A percentile compares a stretch with the other conserved stretches of the same genome.
Conservation (phyloP, 2,888 invertebrate genomes). For the Pachymerium ferrugineum region DNA sequence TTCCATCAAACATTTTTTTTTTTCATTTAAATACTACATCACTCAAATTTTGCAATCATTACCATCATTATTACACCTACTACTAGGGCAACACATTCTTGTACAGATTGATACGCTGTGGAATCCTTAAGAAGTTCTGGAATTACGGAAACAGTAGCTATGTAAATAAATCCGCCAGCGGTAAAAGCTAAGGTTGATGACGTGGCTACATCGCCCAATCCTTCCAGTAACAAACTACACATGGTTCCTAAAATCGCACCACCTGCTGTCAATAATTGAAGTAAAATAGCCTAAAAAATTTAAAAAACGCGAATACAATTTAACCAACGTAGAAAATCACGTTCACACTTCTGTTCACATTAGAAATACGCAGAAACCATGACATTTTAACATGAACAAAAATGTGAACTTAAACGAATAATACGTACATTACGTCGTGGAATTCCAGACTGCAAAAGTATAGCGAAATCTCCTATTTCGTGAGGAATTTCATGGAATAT, state of each 20-base stretch:
- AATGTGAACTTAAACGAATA: neutral
- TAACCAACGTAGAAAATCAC: neutral
- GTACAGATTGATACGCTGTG: constrained; percentile 78
- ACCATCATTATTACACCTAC: constrained; percentile 94
- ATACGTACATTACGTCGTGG: constrained; percentile 47
- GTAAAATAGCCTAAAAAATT: constrained; percentile 77
- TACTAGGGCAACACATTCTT: constrained; percentile 81
- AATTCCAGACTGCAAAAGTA: constrained; percentile 94
- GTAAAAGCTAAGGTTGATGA: constrained; percentile 94
- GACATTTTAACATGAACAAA: too few species aligned
- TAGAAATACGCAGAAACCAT: too few species aligned
- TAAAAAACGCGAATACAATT: constrained; percentile 36
- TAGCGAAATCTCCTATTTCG: constrained; percentile 99
- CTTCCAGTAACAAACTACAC: constrained; percentile 77
- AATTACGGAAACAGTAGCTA: constrained; percentile 97
- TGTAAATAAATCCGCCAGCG: constrained; percentile 99
- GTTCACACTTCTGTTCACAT: too few species aligned
- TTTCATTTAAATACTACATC: neutral
- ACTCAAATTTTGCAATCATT: constrained; percentile 61
- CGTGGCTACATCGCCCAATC: constrained; percentile 62
- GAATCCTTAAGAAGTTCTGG: constrained; percentile 90
- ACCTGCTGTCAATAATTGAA: constrained; percentile 88
- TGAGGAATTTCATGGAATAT: constrained; percentile 92
- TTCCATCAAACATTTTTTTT: neutral
- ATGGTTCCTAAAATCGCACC: constrained; percentile 91